A percentile compares a stretch with the other conserved stretches of the same genome.
Conservation (phyloP, 2,113 vertebrate genomes). For the Willisornis vidua region DNA sequence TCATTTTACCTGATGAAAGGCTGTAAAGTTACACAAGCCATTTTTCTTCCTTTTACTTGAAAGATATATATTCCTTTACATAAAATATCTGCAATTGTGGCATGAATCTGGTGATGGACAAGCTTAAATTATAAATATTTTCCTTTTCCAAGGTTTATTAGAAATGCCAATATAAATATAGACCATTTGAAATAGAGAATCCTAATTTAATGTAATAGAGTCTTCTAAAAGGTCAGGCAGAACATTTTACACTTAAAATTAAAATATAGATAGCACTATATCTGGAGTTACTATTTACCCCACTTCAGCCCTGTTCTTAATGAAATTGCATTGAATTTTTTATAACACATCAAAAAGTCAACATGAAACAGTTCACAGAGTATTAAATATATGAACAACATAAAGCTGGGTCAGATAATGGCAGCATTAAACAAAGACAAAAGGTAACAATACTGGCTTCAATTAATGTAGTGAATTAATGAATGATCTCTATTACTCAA, state of each 20-base stretch:
- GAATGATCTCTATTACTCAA: constrained; percentile 52
- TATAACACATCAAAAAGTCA: constrained; percentile 41
- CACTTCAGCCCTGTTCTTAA: constrained; percentile 15
- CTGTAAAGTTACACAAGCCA: neutral
- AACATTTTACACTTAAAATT: constrained; percentile 46
- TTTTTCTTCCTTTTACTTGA: neutral
- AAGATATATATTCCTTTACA: neutral
- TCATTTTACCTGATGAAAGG: neutral
- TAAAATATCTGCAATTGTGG: neutral
- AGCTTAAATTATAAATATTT: constrained; percentile 54
- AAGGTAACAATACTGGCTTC: constrained; percentile 47
- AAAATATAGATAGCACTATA: constrained; percentile 38
- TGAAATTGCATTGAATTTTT: constrained; percentile 44
- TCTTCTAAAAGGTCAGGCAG: constrained; percentile 56
- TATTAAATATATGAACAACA: constrained; percentile 53
- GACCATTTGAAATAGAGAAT: neutral
- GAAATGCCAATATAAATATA: neutral
- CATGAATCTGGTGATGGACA: neutral
- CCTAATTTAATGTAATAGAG: constrained; percentile 18
- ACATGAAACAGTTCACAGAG: constrained; percentile 24
- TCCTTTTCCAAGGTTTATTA: constrained; percentile 19
- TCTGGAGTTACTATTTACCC: constrained; percentile 33
- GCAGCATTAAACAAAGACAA: constrained; percentile 38
- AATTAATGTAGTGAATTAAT: constrained; percentile 64
- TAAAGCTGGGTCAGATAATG: constrained; percentile 34